A percentile compares a stretch with the other conserved stretches of the same genome.
Conservation (phyloP, 2,888 invertebrate species). For the Nemoura dubitans region DNA sequence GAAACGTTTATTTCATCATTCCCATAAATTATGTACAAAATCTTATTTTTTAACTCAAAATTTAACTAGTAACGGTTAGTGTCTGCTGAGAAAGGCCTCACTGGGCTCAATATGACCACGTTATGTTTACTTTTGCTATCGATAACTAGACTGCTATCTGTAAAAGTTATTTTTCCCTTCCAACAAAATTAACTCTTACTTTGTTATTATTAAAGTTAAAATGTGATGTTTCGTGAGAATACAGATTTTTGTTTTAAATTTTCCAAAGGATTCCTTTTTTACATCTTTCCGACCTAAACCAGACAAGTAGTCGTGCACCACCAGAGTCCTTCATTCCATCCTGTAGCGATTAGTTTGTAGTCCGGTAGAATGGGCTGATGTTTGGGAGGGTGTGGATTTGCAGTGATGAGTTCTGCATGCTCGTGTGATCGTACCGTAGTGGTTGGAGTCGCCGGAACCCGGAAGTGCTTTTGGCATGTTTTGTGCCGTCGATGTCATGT, state of each 20-base stretch:
- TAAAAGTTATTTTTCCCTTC: constrained; percentile 7
- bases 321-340: not conserved
- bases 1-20: constrained; percentile 23
- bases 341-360: not conserved
- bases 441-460: not conserved
- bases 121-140: not conserved
- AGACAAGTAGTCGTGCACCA: not conserved
- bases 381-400: not conserved
- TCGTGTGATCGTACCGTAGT: not conserved
- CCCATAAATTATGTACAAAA: constrained; percentile 27
- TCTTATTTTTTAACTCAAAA: not conserved
- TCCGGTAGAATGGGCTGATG: not conserved
- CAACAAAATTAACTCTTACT: constrained; percentile 12
- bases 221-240: constrained; percentile 4
- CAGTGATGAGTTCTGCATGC: not conserved
- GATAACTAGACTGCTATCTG: constrained; percentile 7
- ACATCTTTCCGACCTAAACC: not conserved
- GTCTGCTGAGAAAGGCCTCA: not conserved
- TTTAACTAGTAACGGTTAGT: constrained; percentile 13
- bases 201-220: constrained; percentile 12
- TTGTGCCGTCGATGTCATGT: not conserved
- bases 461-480: not conserved
- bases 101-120: not conserved
- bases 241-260: not conserved
- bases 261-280: not conserved